Percentiles rank a stretch among this genome's conserved stretches.
Conservation (phyloP, 1,140 invertebrate species). For the Planococcus citri region DNA sequence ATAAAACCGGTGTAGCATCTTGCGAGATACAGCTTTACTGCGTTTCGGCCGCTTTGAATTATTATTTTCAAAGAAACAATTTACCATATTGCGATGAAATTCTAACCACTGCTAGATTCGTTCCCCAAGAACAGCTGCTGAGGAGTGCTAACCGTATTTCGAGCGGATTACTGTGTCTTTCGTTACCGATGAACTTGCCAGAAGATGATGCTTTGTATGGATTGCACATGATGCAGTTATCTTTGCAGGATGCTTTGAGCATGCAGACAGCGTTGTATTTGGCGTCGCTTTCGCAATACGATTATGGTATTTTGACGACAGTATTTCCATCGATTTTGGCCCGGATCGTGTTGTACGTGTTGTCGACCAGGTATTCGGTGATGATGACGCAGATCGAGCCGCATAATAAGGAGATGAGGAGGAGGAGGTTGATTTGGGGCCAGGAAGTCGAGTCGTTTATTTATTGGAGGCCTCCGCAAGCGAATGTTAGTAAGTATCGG, state of each 20-base stretch:
- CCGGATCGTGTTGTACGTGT: constrained; percentile 51
- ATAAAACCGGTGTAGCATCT: constrained; percentile 46
- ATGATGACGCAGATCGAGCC: constrained; percentile 51
- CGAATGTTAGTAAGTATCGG: constrained; percentile 55
- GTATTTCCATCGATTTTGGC: constrained; percentile 52
- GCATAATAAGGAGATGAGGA: constrained; percentile 31
- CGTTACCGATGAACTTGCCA: constrained; percentile 40
- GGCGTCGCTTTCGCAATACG: constrained; percentile 50
- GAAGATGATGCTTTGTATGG: constrained; percentile 34
- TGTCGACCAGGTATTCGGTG: constrained; percentile 56
- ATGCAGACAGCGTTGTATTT: constrained; percentile 53
- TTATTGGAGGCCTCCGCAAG: constrained; percentile 67
- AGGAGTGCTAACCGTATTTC: constrained; percentile 21
- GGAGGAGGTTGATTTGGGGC: constrained; percentile 41
- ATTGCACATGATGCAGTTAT: constrained; percentile 25
- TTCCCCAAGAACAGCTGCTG: constrained; percentile 39
- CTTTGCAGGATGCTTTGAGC: constrained; percentile 24
- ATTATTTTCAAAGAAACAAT: constrained; percentile 44
- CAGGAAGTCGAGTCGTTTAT: constrained; percentile 50
- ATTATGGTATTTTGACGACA: constrained; percentile 49
- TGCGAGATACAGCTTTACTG: constrained; percentile 53
- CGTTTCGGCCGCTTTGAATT: constrained; percentile 46
- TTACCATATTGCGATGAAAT: constrained; percentile 36
- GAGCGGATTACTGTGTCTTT: constrained; percentile 42
- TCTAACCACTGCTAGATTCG: constrained; percentile 42